Conservation (phyloP, 2,888 invertebrate genomes). For the Acrobeloides nanus region DNA sequence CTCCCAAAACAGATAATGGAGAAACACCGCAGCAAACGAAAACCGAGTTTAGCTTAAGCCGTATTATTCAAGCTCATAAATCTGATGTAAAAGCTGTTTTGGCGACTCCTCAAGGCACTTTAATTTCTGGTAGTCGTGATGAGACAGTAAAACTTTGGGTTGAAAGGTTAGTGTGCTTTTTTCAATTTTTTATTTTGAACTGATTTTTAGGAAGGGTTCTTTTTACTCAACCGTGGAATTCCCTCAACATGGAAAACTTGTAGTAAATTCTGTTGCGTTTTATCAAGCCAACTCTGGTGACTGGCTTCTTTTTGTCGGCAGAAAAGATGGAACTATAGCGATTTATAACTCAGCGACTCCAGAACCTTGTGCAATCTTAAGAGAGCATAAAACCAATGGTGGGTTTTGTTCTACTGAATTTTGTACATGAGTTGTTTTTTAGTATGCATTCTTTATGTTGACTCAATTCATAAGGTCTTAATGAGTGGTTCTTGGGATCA, state of each 20-base stretch:
- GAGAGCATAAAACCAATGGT: constrained; percentile 15
- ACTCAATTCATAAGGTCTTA: no score
- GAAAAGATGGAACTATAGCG: constrained; percentile 41
- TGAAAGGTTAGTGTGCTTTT: constrained; percentile 16
- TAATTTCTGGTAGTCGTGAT: constrained; percentile 38
- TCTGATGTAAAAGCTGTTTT: constrained; percentile 24
- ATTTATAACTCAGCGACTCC: constrained; percentile 13
- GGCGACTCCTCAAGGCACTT: constrained; percentile 19
- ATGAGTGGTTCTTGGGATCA: constrained; percentile 84
- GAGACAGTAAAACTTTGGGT: constrained; percentile 33
- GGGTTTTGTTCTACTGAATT: constrained; percentile 9
- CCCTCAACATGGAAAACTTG: constrained; percentile 1
- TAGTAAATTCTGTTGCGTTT: constrained; percentile 36
- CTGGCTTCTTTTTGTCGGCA: constrained; percentile 22
- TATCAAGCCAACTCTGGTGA: constrained; percentile 17
- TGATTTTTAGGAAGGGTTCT: constrained; percentile 1
- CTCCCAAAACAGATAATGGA: no score
- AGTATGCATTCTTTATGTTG: constrained; percentile 11
- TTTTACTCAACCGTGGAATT: constrained; percentile 6
- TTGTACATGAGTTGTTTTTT: constrained; percentile 2
- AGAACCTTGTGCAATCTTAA: constrained; percentile 12
- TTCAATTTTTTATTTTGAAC: not conserved
- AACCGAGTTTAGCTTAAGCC: constrained; percentile 16
- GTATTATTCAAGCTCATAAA: constrained; percentile 25
- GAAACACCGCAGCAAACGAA: not conserved